These are phyloP conservation scores for Drosophila helvetica DNA, from an alignment of 2,888 invertebrate species.

Conservation along the genomic window DNA sequence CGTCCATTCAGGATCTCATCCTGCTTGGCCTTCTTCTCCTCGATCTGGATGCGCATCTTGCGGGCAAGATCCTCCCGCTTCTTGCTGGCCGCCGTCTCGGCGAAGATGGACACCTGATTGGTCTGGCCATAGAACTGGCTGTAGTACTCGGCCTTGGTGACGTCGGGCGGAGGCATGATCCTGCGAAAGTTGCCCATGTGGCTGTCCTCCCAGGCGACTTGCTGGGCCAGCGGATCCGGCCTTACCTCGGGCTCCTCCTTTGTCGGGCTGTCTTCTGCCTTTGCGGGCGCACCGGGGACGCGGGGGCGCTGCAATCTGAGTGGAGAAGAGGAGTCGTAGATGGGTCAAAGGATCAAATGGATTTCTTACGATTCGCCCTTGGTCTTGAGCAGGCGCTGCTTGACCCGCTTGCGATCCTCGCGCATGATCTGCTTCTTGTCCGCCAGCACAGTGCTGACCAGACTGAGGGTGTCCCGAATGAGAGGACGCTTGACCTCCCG, in stretches of 20 bases:
- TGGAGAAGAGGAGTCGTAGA: neutral
- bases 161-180: conserved; percentile 87
- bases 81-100: conserved; percentile 90
- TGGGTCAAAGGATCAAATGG: neutral
- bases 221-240: conserved; percentile 85
- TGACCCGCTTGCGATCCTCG: conserved; percentile 90
- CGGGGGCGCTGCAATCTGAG: conserved; percentile 33
- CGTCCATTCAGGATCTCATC: conserved; percentile 62
- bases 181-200: conserved; percentile 89
- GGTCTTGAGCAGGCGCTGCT: conserved; percentile 88
- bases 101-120: conserved; percentile 87
- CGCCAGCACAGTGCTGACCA: conserved; percentile 90
- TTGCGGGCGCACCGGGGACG: conserved; percentile 7
- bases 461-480: conserved; percentile 90
- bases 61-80: conserved; percentile 91
- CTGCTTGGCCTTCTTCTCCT: conserved; percentile 79
- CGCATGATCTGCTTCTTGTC: conserved; percentile 89
- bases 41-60: conserved; percentile 87
- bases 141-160: conserved; percentile 86
- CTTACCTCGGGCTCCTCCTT: conserved; percentile 12
- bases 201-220: conserved; percentile 90
- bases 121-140: conserved; percentile 89
- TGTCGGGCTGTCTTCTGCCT: neutral
- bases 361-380: conserved; percentile 70
- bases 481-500: conserved; percentile 93